Conservation (phyloP, 2,888 invertebrate species). For the Agrochola lychnidis region DNA sequence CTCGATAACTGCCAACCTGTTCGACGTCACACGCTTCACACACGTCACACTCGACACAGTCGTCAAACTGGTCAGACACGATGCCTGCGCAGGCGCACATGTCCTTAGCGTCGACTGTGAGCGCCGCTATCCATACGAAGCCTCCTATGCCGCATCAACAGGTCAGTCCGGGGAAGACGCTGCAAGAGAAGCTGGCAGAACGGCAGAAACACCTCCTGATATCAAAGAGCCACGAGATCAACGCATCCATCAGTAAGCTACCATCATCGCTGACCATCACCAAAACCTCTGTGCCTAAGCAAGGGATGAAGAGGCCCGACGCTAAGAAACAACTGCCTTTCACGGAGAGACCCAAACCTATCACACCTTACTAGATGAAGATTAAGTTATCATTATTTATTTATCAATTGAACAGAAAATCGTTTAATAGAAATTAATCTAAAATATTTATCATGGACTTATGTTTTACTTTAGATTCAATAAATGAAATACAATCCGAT, state of each 20-base stretch:
- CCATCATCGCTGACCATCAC: conserved; percentile 90
- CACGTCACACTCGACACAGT: conserved; percentile 1
- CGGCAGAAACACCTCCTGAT: conserved; percentile 89
- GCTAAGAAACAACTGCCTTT: conserved; percentile 81
- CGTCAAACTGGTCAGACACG: conserved; percentile 59
- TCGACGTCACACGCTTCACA: neutral
- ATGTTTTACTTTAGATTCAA: conserved; percentile 35
- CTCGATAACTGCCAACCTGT: conserved; percentile 82
- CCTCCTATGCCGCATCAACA: conserved; percentile 85
- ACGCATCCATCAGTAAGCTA: conserved; percentile 84
- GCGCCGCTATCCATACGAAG: conserved; percentile 79
- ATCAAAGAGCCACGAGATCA: conserved; percentile 78
- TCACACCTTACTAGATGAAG: conserved; percentile 84
- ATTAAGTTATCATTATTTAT: conserved; percentile 69
- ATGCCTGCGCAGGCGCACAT: conserved; percentile 81
- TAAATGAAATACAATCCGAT: conserved; percentile 58
- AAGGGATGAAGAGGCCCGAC: conserved; percentile 76
- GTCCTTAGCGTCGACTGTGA: conserved; percentile 77
- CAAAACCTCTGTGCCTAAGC: conserved; percentile 80
- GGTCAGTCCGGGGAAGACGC: conserved; percentile 91
- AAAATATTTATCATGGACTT: conserved; percentile 22
- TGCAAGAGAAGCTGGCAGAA: conserved; percentile 93
- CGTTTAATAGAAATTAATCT: conserved; percentile 12
- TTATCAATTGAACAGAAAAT: too few relatives aligned
- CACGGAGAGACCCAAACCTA: conserved; percentile 79